Evolutionary conservation across 2,888 invertebrate genomes (phyloP), one percentile per base, ranked within the genome.

Genomic region (Barypeithes pellucidus): DNA sequence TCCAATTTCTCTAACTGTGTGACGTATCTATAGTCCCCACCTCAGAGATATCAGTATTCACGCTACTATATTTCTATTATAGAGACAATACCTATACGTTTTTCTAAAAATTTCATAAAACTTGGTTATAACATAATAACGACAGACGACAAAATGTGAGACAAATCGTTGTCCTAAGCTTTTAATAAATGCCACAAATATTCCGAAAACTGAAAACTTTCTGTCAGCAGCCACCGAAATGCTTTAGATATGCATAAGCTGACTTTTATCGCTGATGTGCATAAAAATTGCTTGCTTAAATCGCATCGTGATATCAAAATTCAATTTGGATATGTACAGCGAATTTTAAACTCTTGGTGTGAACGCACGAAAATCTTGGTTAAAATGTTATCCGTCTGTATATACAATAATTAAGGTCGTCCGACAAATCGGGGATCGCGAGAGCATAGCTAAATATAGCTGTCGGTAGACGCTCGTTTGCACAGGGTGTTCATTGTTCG

Each of bases 181-280:
- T 59, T 3, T 33, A 2, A 65, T 70, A 65, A 65, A 70, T 63
- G 57, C 70, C 43, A 22, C 20, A 20, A 41, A 62, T 36, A 52
- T 54, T 61, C 57, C 7, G 41, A 33, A 65, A 65, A 70, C 43
- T 57, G 41, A 65, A 54, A 65, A 65, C 52, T 65, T 65, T 65
- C 65, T 65, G 43, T 45, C 57, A 36, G 41, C 43, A 33, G 2
- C 43, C 67, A 24, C 36, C 22, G 54, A 65, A 41, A 63, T 12
- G 63, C 57, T 29, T 65, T 45, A 57, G 54, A 70, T 70, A 70
- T 57, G 43, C 52, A 61, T 54, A 54, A 65, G 70, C 41, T 33
- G 52, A 57, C 18, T 70, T 70, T 65, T 70, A 70, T 63, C 63
- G 62, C 54, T 43, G 57, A 63, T 65, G 43, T 54, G 70, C 70